Evolutionary conservation across 2,113 vertebrate species (phyloP).

Genomic region (Clarias magur): DNA sequence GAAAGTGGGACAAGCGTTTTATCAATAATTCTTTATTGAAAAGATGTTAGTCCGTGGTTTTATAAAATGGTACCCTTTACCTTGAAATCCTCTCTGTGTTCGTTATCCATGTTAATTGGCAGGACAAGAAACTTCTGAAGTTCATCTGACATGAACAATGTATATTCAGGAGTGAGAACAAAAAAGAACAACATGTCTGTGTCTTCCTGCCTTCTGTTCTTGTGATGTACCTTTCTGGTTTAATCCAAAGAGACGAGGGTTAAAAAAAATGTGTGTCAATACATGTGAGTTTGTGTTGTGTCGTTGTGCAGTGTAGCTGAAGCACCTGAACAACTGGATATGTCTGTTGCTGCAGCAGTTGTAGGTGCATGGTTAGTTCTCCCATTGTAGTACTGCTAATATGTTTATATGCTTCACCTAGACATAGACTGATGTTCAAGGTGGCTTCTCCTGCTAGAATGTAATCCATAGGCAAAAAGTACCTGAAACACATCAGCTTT

Average conservation of each 20-base stretch:
- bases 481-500: conserved; percentile 7
- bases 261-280: conserved; percentile 22
- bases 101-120: background rate
- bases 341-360: conserved; percentile 21
- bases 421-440: conserved; percentile 28
- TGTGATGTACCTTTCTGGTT: conserved; percentile 24
- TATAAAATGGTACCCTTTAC: conserved; percentile 8
- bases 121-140: conserved; percentile 15
- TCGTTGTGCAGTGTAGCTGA: conserved; percentile 51
- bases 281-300: conserved; percentile 39
- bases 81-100: background rate
- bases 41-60: background rate
- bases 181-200: background rate
- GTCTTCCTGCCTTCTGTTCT: conserved; percentile 30
- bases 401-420: conserved; percentile 45
- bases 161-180: background rate
- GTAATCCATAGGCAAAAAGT: conserved; percentile 24
- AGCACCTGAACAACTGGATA: conserved; percentile 40
- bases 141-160: conserved; percentile 48
- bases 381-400: conserved; percentile 30
- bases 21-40: background rate
- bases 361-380: conserved; percentile 35
- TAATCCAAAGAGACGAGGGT: conserved; percentile 12
- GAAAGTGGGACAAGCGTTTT: background rate
- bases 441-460: conserved; percentile 24